These are phyloP conservation scores for Deroptyus accipitrinus DNA, from an alignment of 2,113 vertebrate genomes.

Conservation along the genomic window DNA sequence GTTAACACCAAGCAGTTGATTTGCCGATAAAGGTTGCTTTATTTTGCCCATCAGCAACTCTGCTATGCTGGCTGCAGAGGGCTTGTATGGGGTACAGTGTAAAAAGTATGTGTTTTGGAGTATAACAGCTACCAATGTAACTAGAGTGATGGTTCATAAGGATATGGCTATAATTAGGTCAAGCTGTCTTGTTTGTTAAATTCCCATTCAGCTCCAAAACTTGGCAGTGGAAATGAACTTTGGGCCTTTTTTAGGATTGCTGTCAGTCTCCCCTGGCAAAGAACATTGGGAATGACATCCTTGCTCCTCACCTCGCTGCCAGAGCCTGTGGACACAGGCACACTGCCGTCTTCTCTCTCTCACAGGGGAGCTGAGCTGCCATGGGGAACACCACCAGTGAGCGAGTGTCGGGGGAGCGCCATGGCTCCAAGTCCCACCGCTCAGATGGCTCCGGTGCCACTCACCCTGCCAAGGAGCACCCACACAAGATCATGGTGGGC, in stretches of 20 bases:
- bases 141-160: not conserved
- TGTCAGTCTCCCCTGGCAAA: not conserved
- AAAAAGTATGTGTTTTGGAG: not conserved
- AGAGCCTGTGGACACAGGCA: not conserved
- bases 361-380: not conserved
- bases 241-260: not conserved
- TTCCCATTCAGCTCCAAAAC: not conserved
- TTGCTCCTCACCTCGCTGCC: not conserved
- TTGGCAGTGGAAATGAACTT: not conserved
- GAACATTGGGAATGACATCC: fast-evolving
- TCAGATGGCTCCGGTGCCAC: slow-evolving; percentile 76
- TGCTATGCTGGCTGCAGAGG: not conserved
- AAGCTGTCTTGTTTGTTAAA: slow-evolving; percentile 27
- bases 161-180: slow-evolving; percentile 13
- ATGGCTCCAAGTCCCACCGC: slow-evolving; percentile 87
- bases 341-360: not conserved
- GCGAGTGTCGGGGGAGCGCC: slow-evolving; percentile 85
- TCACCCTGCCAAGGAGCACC: slow-evolving; percentile 82
- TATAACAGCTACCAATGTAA: not conserved
- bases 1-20: not conserved
- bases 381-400: slow-evolving; percentile 97
- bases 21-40: not conserved
- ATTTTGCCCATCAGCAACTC: not conserved
- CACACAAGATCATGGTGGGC: slow-evolving; percentile 91
- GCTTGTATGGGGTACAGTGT: not conserved